Base-by-base conservation (phyloP, 1,140 invertebrate species). In the Coptotermes formosanus region DNA sequence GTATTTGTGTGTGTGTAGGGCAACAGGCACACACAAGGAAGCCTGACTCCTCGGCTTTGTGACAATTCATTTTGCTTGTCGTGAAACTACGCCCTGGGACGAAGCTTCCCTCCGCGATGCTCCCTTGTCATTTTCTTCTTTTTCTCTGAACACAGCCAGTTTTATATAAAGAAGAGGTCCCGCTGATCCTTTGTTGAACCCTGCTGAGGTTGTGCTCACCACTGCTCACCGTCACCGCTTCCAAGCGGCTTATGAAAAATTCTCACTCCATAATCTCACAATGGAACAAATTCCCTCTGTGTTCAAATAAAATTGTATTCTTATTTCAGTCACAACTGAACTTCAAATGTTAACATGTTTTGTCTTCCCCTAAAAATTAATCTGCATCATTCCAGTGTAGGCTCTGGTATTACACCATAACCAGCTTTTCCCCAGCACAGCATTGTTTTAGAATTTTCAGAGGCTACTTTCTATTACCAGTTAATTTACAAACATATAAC, bases 191-290 rank as follows among this genome's bases (percentile, higher is more conserved):
- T 75, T 75, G 64, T 75, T n/a, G 64, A 30, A 16, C 16, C 59
- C 64, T 75, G 64, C 64, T 75, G 64, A 55, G 64, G 64, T 75
- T 30, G 64, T 30, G 25, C 64, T 75, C 64, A 75, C 64, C 64
- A 75, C 64, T n/a, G 25, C 64, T 75, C 64, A 75, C n/a, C 64
- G 64, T 75, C 64, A 16, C 64, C 64, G 64, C 64, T 75, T 75
- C 64, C 64, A 75, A 75, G 64, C 64, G 64, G 64, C 64, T 75
- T 75, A 75, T 75, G 64, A 75, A 75, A 75, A 75, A 75, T 75
- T 75, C 64, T 75, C 64, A 75, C 64, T 75, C 64, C 64, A 75
- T 75, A 75, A 75, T 75, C 64, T 75, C 64, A 75, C 64, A 75
- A 75, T 75, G 9, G 64, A 30, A 30, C 64, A 25, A 75, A 75